A percentile compares a stretch with the other conserved stretches of the same genome.
phyloP scores from a whole-genome alignment of 2,797 vertebrate genomes.

The Trichosurus vulpecula region DNA sequence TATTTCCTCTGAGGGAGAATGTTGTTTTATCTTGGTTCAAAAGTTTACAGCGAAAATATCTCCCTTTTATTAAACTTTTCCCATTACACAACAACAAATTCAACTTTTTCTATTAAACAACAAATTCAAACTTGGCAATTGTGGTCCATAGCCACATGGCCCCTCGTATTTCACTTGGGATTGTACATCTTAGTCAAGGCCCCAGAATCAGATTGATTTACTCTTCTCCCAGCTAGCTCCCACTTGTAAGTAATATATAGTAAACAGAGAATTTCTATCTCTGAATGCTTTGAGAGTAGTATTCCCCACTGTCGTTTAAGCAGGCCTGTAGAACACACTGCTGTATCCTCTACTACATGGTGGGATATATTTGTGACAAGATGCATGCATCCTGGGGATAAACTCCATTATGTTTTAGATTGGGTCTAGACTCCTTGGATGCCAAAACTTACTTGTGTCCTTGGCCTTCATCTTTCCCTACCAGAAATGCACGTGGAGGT shows the following conservation, averaged over 20 bases:
- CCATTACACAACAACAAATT: slow-evolving; percentile 39
- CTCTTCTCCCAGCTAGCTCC: slow-evolving; percentile 75
- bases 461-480: not conserved
- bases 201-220: slow-evolving; percentile 75
- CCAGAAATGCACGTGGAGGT: not conserved
- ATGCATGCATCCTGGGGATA: slow-evolving; percentile 31
- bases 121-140: slow-evolving; percentile 64
- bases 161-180: slow-evolving; percentile 73
- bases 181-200: slow-evolving; percentile 54
- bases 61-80: slow-evolving; percentile 58
- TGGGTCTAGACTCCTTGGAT: not conserved
- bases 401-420: not conserved
- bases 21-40: slow-evolving; percentile 47
- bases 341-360: not conserved
- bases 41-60: slow-evolving; percentile 48
- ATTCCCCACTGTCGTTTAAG: slow-evolving; percentile 51
- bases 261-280: slow-evolving; percentile 26
- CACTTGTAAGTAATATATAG: slow-evolving; percentile 59
- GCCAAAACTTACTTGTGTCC: not conserved
- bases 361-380: slow-evolving; percentile 33
- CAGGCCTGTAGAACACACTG: slow-evolving; percentile 43
- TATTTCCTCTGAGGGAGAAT: slow-evolving; percentile 38
- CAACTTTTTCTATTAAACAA: slow-evolving; percentile 47
- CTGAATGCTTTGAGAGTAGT: slow-evolving; percentile 20
- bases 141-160: slow-evolving; percentile 73